Evolutionary conservation across 2,888 invertebrate species (phyloP).

Genomic region (Ligdia adustata): DNA sequence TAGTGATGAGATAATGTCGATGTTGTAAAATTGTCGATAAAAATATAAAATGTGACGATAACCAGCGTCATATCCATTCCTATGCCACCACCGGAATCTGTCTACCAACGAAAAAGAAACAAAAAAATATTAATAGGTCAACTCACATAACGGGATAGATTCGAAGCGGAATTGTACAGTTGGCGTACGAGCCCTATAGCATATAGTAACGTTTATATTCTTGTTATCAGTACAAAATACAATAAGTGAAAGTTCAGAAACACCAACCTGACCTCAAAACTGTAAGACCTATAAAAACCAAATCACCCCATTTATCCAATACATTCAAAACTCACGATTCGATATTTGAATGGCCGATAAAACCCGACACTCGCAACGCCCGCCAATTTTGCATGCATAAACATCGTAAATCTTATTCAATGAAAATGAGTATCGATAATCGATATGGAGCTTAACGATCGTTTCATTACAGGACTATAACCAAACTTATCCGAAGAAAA

Average conservation of each 20-base stretch:
- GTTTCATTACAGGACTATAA: conserved; percentile 63
- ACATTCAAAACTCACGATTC: conserved; percentile 64
- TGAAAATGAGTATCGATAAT: conserved; percentile 74
- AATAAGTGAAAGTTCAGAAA: conserved; percentile 36
- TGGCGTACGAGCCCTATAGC: too few species aligned
- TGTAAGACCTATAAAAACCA: conserved; percentile 48
- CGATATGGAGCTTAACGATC: conserved; percentile 68
- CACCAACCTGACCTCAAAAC: conserved; percentile 51
- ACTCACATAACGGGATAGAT: too few species aligned
- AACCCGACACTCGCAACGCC: conserved; percentile 71
- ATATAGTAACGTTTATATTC: too few species aligned
- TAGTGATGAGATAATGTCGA: conserved; percentile 50
- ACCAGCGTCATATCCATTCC: too few species aligned
- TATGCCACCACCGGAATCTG: too few species aligned
- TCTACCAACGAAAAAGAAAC: too few species aligned
- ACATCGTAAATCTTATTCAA: conserved; percentile 78
- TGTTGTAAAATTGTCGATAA: conserved; percentile 35
- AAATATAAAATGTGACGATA: too few species aligned
- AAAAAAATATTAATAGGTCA: too few species aligned
- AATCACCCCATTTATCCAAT: conserved; percentile 60
- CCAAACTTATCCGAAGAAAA: not conserved
- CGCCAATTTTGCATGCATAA: conserved; percentile 74
- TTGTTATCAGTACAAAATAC: too few species aligned
- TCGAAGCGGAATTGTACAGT: too few species aligned
- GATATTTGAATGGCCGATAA: conserved; percentile 75